Evolutionary conservation across 2,888 invertebrate species (phyloP), one percentile per base, ranked within the genome.

Genomic region (Zaprionus lineosus): DNA sequence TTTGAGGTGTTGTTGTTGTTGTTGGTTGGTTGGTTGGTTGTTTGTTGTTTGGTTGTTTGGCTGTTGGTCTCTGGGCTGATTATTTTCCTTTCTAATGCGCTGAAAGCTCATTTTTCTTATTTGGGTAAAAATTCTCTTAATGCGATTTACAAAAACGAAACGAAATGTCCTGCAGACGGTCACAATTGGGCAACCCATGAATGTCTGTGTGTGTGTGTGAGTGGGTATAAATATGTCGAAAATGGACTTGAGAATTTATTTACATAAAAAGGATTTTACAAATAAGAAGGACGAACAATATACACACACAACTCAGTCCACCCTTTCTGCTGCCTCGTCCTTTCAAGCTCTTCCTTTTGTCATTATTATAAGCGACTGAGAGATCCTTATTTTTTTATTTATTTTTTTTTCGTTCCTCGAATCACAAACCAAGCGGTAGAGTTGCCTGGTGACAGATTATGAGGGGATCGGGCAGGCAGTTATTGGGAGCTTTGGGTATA

Each of bases 191-290:
- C n/a, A n/a, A n/a, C n/a, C n/a, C n/a, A n/a, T 53, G 36, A 43
- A 24, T 61, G 16, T 29, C 16, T n/a, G 29, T 44, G 46, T 55
- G 70, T 84, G 81, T 81, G 82, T 71, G 77, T 78, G 84, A 84
- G 74, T 85, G 79, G 79, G 83, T 83, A 79, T 84, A 84, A 79
- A 79, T 79, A 79, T 84, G 85, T 79, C 82, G 78, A 71, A 82
- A 84, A 79, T 84, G 85, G 78, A 79, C 78, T 79, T 68, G 78
- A 65, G 85, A 79, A 84, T 79, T 79, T 79, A 79, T 79, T 79
- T 79, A 79, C 78, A 79, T 79, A 84, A 79, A 79, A 84, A 69
- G 78, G 78, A 79, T 79, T 78, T 68, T 82, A 84, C 84, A 79
- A 84, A 84, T 84, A 72, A 72, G 63, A 46, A 71, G 31, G 40